Conservation (phyloP, 1,140 invertebrate genomes). For the Drosophila miranda region DNA sequence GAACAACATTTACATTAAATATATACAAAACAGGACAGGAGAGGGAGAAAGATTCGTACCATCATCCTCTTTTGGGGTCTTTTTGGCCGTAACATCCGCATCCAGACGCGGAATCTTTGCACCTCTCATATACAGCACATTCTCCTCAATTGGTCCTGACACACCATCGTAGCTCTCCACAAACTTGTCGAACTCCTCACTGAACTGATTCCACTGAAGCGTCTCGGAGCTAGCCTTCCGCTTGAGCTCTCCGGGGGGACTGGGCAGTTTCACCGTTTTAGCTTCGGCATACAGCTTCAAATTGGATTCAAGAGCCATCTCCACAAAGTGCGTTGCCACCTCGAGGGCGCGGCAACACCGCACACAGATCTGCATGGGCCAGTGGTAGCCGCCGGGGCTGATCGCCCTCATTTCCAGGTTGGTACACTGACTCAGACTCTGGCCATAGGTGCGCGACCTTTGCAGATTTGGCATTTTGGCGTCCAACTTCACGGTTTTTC, state of each 20-base stretch:
- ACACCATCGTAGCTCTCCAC: conserved; percentile 60
- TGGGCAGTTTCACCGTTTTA: conserved; percentile 39
- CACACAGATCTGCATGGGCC: conserved; percentile 70
- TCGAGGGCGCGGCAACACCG: conserved; percentile 70
- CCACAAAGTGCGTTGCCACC: conserved; percentile 72
- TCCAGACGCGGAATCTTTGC: conserved; percentile 63
- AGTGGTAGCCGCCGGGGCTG: conserved; percentile 56
- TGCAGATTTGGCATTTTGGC: conserved; percentile 59
- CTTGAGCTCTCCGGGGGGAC: conserved; percentile 56
- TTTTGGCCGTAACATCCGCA: conserved; percentile 30
- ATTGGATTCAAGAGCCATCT: conserved; percentile 63
- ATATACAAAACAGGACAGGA: background rate
- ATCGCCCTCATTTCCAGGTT: conserved; percentile 46
- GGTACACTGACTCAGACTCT: conserved; percentile 61
- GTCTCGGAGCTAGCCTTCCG: conserved; percentile 62
- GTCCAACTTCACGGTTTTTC: conserved; percentile 57
- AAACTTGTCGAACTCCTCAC: conserved; percentile 70
- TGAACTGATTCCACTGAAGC: conserved; percentile 68
- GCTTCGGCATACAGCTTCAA: conserved; percentile 56
- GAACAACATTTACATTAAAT: background rate
- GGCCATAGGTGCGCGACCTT: conserved; percentile 51
- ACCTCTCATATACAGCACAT: conserved; percentile 68
- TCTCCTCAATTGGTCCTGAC: conserved; percentile 63
- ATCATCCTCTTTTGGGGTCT: conserved; percentile 60
- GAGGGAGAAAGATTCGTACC: background rate